Conservation (phyloP, 2,888 invertebrate genomes). For the Rhaphigaster nebulosa region DNA sequence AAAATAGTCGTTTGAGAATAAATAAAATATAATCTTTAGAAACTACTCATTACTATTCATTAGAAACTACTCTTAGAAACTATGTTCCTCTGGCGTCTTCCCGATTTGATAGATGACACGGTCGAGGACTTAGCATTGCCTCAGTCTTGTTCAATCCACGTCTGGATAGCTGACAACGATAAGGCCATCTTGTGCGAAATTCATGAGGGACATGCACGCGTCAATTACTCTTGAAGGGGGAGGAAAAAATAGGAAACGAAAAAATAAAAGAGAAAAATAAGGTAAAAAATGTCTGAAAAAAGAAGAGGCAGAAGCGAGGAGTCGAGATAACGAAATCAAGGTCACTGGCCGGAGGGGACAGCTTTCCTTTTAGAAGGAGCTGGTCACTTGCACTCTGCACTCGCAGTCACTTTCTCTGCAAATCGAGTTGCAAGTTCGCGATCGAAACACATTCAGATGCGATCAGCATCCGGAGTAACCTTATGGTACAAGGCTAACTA, state of each 20-base stretch:
- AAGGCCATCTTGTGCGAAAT: neutral
- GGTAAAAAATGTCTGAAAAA: neutral
- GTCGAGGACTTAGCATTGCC: neutral
- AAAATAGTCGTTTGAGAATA: too few relatives aligned
- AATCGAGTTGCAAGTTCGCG: neutral
- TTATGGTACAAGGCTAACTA: too few relatives aligned
- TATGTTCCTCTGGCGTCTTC: neutral
- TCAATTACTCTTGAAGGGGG: constrained; percentile 36
- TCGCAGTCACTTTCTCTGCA: neutral
- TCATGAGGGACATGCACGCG: constrained; percentile 44
- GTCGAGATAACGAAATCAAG: constrained; percentile 36
- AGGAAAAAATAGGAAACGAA: neutral
- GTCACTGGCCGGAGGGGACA: constrained; percentile 17
- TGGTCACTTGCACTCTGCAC: constrained; percentile 27
- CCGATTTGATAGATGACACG: neutral
- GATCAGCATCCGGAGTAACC: too few relatives aligned
- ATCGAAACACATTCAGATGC: neutral
- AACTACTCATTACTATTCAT: too few relatives aligned
- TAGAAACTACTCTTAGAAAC: neutral
- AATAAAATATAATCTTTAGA: neutral
- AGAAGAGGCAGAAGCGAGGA: constrained; percentile 1
- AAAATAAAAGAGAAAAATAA: constrained; percentile 1
- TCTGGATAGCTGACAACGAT: constrained; percentile 33
- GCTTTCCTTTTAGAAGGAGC: constrained; percentile 32
- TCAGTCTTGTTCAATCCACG: constrained; percentile 25